Percentiles rank a stretch among this genome's conserved stretches.
Conservation (phyloP, 92 coral and sea anemone species). For the Siderastrea radians region DNA sequence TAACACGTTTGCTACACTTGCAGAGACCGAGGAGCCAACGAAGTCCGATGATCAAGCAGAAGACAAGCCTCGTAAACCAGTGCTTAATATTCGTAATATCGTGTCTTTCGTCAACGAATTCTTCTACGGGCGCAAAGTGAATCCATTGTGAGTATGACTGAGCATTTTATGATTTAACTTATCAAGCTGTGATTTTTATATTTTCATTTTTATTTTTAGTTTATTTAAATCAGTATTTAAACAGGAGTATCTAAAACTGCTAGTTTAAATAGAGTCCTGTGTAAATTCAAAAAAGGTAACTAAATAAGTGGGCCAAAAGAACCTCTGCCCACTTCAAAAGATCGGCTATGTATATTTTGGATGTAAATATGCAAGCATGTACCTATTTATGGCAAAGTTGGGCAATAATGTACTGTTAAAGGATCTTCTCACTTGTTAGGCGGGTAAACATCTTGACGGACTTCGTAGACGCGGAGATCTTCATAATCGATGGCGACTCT, state of each 20-base stretch:
- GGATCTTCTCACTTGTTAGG: slow-evolving; percentile 5
- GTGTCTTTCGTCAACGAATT: background rate
- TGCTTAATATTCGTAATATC: background rate
- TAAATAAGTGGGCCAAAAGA: too few species aligned
- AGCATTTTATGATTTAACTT: background rate
- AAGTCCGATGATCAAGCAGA: background rate
- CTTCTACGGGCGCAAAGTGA: slow-evolving; percentile 10
- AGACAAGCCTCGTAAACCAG: background rate
- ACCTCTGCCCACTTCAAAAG: too few species aligned
- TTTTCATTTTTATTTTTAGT: too few species aligned
- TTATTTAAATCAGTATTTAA: too few species aligned
- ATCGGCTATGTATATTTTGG: too few species aligned
- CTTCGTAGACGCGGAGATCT: slow-evolving; percentile 82
- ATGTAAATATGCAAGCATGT: too few species aligned
- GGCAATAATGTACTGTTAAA: too few species aligned
- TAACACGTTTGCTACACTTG: background rate
- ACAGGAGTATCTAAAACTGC: too few species aligned
- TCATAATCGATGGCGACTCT: slow-evolving; percentile 84
- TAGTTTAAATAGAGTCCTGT: too few species aligned
- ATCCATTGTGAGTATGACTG: background rate
- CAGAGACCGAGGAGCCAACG: background rate
- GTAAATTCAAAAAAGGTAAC: too few species aligned
- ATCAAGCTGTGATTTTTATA: too few species aligned
- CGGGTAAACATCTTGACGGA: slow-evolving; percentile 68
- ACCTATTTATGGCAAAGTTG: too few species aligned